These are phyloP conservation scores for Trematocara unimaculatum DNA, from an alignment of 2,113 vertebrate species.

Conservation along the genomic window DNA sequence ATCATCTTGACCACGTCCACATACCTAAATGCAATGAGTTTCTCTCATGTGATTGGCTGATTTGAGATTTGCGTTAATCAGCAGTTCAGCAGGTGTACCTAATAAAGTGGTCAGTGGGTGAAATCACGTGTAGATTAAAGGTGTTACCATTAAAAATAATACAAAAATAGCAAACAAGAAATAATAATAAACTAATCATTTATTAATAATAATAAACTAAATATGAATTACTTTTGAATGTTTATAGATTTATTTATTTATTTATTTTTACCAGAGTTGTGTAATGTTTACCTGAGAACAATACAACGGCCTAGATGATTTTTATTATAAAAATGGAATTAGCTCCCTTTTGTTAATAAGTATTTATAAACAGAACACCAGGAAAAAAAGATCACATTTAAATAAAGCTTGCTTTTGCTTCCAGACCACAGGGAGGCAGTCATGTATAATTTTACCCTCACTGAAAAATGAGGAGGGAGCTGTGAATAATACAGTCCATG, in stretches of 20 bases:
- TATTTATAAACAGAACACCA: neutral
- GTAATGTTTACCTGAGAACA: neutral
- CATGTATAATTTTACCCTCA: neutral
- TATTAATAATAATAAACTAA: neutral
- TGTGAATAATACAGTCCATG: neutral
- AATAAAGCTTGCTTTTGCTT: neutral
- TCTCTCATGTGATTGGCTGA: neutral
- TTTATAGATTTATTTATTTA: neutral
- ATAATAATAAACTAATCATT: neutral
- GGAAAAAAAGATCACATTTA: neutral
- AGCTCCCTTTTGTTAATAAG: neutral
- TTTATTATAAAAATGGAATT: neutral
- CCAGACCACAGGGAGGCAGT: constrained; percentile 23
- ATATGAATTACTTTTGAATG: neutral
- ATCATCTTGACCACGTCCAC: neutral
- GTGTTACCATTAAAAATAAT: neutral
- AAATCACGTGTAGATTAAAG: neutral
- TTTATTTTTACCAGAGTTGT: neutral
- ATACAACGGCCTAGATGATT: neutral
- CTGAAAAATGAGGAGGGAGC: neutral
- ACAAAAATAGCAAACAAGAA: neutral
- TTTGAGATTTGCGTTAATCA: neutral
- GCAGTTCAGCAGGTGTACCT: neutral
- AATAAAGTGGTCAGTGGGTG: neutral
- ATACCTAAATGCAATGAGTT: neutral